Evolutionary conservation across 2,113 vertebrate species (phyloP), one percentile per base, ranked within the genome.

Genomic region (Clarias gariepinus): DNA sequence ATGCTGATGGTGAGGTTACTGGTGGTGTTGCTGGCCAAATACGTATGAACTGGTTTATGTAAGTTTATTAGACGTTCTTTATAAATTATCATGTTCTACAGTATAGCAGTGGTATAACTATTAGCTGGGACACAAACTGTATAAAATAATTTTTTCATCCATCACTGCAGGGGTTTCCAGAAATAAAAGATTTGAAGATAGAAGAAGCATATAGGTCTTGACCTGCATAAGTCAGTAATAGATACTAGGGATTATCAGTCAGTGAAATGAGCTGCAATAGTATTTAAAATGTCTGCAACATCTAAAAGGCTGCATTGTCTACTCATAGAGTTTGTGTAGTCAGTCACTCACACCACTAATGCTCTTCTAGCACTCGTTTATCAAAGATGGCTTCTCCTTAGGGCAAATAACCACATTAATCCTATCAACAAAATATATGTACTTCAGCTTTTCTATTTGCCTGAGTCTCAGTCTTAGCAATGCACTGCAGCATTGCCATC

Each of bases 401-500:
- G 21, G 71, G 71, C 9, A 74, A 47, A 47, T 74, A 74, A 12
- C 36, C 71, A 47, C 71, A 74, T 74, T 47, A 41, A 76, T 76
- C 41, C 73, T 76, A n/a, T 76, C 41, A 76, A 53, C 11, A 52
- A 76, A 76, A 76, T 52, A 15, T 79, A 53, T 21, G 30, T 33
- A 58, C 15, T 78, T 77, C 11, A 36, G 30, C 33, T 33, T 61
- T 36, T 73, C 23, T 47, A 12, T 61, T 55, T 61, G 28, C 71
- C 71, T 84, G 69, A 58, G 47, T 52, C 7, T 47, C 52, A 36
- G 19, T 47, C 47, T 47, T 33, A 84, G 66, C 30, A 47, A 47
- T 74, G 60, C 84, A 64, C 55, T 78, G 47, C 55, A 84, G 66
- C 30, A 47, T 8, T 74, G 60, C 84, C 53, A 66, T 78, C n/a